A percentile compares a stretch with the other conserved stretches of the same genome.
phyloP scores from a whole-genome alignment of 2,888 invertebrate genomes.

The Leptothorax acervorum region DNA sequence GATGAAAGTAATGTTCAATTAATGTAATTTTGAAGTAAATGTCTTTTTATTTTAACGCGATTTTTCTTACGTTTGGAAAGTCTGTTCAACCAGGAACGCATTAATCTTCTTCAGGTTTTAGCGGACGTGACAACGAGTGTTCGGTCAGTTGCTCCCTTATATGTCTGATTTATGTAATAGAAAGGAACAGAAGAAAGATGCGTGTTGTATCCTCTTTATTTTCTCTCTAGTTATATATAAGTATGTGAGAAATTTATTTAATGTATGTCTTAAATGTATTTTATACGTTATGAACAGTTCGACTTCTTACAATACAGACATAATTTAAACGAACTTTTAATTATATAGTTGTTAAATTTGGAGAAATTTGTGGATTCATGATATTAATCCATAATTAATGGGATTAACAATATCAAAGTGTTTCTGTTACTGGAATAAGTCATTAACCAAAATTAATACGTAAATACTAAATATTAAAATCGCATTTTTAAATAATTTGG shows the following conservation, averaged over 20 bases:
- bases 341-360: not conserved
- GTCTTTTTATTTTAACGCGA: not conserved
- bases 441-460: not conserved
- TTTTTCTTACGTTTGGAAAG: not conserved
- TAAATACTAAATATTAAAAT: constrained; percentile 1
- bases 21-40: not conserved
- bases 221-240: not conserved
- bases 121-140: not conserved
- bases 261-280: not conserved
- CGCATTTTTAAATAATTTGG: not conserved
- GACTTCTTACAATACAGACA: not conserved
- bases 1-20: not conserved
- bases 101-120: constrained; percentile 14
- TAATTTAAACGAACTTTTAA: not conserved
- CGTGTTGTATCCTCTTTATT: not conserved
- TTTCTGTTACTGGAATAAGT: not conserved
- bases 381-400: not conserved
- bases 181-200: constrained; percentile 8
- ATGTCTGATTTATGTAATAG: not conserved
- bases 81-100: not conserved
- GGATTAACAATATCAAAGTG: not conserved
- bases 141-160: not conserved
- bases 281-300: not conserved
- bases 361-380: not conserved
- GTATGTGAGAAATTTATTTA: not conserved